Conservation (phyloP, 2,888 invertebrate species). For the Coenonympha glycerion region DNA sequence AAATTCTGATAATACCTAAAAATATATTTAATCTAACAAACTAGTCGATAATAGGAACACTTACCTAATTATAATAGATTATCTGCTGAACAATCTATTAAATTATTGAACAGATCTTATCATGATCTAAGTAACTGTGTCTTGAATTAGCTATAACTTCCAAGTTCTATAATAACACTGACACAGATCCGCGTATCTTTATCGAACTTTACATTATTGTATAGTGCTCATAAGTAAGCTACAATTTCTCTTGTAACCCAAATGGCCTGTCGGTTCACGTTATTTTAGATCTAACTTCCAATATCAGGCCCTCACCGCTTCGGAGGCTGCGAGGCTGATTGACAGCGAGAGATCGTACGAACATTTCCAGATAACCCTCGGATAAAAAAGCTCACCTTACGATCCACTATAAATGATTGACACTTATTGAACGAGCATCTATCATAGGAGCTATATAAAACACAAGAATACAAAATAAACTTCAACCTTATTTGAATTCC, state of each 20-base stretch:
- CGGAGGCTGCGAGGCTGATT: background rate
- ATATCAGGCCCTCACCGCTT: background rate
- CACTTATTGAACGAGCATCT: slow-evolving; percentile 4
- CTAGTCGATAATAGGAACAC: background rate
- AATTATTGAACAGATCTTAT: background rate
- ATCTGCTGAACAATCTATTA: background rate
- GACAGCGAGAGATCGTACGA: slow-evolving; percentile 9
- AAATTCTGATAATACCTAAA: no score
- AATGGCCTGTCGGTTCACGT: background rate
- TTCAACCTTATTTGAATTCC: background rate
- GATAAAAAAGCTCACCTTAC: slow-evolving; percentile 10
- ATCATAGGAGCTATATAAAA: background rate
- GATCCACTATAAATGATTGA: slow-evolving; percentile 8
- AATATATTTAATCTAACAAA: no score
- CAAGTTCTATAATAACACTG: background rate
- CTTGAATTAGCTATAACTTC: background rate
- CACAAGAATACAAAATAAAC: background rate
- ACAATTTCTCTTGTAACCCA: background rate
- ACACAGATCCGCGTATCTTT: background rate
- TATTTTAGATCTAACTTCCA: background rate
- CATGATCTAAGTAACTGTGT: background rate
- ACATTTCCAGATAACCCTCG: slow-evolving; percentile 8
- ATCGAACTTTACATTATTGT: background rate
- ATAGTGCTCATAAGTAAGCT: background rate
- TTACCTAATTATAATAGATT: background rate